A percentile compares a stretch with the other conserved stretches of the same genome.
Conservation (phyloP, 2,113 vertebrate genomes). For the Cariama cristata region DNA sequence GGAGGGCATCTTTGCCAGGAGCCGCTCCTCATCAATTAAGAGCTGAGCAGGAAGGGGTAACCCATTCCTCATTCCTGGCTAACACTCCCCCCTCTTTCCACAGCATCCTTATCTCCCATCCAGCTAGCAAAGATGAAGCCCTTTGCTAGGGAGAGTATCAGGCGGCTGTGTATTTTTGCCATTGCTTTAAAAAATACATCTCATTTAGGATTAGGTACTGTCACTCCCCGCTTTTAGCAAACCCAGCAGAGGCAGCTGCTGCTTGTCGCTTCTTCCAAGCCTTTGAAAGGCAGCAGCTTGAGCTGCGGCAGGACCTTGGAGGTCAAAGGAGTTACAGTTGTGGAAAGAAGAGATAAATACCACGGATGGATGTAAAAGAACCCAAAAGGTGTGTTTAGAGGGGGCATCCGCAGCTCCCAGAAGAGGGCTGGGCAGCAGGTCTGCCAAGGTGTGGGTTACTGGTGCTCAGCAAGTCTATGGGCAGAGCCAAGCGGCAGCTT, state of each 20-base stretch:
- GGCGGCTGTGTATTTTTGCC: background rate
- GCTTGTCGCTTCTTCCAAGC: background rate
- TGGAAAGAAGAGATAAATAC: background rate
- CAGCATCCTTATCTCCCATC: background rate
- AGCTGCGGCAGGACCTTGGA: background rate
- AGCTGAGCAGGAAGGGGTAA: background rate
- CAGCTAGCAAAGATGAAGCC: background rate
- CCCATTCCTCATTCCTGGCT: constrained; percentile 2
- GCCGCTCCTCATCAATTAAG: background rate
- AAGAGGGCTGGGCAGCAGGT: background rate
- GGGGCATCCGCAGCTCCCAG: no score
- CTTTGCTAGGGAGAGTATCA: background rate
- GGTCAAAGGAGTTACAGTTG: background rate
- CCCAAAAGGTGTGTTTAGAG: background rate
- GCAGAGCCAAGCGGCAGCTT: background rate
- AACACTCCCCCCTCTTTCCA: background rate
- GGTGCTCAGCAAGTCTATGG: background rate
- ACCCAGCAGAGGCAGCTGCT: constrained; percentile 1
- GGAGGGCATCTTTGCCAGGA: background rate
- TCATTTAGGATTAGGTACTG: background rate
- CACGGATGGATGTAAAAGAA: background rate
- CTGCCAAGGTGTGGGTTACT: background rate
- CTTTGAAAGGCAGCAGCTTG: background rate
- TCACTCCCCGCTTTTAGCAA: constrained; percentile 30
- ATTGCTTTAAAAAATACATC: background rate